phyloP scores from a whole-genome alignment of 2,113 vertebrate species.

The Siniperca chuatsi region DNA sequence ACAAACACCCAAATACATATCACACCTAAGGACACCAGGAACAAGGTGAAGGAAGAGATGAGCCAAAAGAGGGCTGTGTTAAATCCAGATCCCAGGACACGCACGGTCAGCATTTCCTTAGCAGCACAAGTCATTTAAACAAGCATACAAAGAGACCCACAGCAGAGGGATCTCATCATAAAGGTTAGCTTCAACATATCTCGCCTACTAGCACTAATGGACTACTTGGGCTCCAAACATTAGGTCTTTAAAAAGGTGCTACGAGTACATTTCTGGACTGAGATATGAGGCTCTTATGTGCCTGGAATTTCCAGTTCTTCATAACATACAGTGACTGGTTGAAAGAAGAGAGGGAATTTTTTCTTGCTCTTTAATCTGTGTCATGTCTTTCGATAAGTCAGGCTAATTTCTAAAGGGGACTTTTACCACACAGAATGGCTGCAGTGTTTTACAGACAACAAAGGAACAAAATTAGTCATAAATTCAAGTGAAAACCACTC shows the following conservation, averaged over 20 bases:
- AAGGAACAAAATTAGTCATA: neutral
- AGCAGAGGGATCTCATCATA: slow-evolving; percentile 28
- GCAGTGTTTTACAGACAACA: slow-evolving; percentile 1
- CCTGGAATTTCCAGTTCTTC: slow-evolving; percentile 52
- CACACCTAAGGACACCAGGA: slow-evolving; percentile 15
- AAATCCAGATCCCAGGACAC: neutral
- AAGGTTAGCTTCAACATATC: slow-evolving; percentile 10
- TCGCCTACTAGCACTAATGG: slow-evolving; percentile 4
- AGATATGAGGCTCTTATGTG: slow-evolving; percentile 31
- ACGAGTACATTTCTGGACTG: neutral
- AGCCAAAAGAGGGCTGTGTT: neutral
- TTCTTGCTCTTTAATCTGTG: slow-evolving; percentile 54
- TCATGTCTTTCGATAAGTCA: slow-evolving; percentile 49
- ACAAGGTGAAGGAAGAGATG: neutral
- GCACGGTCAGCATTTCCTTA: slow-evolving; percentile 9
- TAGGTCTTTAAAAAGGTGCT: neutral
- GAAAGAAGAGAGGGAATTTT: slow-evolving; percentile 28
- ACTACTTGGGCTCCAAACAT: slow-evolving; percentile 10
- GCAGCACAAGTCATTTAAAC: slow-evolving; percentile 20
- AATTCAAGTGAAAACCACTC: slow-evolving; percentile 10
- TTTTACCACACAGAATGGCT: slow-evolving; percentile 15
- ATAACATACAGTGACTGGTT: slow-evolving; percentile 15
- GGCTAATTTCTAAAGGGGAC: slow-evolving; percentile 23
- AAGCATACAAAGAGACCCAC: neutral
- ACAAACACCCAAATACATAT: slow-evolving; percentile 1